Evolutionary conservation across 1,140 invertebrate genomes (phyloP).

Genomic region (Drosophila ambigua): DNA sequence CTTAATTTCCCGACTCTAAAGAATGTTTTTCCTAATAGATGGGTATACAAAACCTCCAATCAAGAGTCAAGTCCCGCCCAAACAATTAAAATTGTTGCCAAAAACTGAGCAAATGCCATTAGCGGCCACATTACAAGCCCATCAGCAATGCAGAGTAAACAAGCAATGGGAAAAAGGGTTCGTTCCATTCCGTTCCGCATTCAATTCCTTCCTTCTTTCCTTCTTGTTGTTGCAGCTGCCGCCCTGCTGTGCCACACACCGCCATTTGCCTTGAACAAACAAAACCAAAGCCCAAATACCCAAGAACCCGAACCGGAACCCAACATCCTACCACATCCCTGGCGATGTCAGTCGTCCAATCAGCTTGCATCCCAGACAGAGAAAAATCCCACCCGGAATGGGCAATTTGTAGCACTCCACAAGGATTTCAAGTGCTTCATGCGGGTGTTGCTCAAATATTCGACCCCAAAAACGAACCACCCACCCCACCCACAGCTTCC

Average conservation of each 20-base stretch:
- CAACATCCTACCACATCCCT: constrained; percentile 6
- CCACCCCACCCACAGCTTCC: constrained; percentile 44
- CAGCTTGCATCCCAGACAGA: constrained; percentile 46
- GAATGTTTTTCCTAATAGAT: background rate
- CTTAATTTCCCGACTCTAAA: background rate
- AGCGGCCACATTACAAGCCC: constrained; percentile 76
- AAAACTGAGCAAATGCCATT: constrained; percentile 77
- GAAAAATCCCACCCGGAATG: constrained; percentile 35
- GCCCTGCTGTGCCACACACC: constrained; percentile 51
- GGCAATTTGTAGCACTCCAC: constrained; percentile 67
- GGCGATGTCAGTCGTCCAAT: constrained; percentile 50
- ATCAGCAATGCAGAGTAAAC: constrained; percentile 58
- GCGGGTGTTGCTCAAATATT: constrained; percentile 80
- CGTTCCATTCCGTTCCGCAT: constrained; percentile 4
- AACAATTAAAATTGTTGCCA: constrained; percentile 78
- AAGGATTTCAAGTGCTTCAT: constrained; percentile 66
- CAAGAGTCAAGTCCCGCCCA: constrained; percentile 73
- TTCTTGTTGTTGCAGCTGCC: constrained; percentile 80
- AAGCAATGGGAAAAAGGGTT: constrained; percentile 61
- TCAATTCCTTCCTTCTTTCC: background rate
- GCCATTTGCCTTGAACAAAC: constrained; percentile 72
- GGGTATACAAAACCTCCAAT: constrained; percentile 1
- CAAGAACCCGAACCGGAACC: constrained; percentile 26
- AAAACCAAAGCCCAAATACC: constrained; percentile 21
- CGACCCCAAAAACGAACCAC: constrained; percentile 31